Percentiles rank a stretch among this genome's conserved stretches.
Conservation (phyloP, 2,113 vertebrate genomes). For the Ceuthmochares aereus region DNA sequence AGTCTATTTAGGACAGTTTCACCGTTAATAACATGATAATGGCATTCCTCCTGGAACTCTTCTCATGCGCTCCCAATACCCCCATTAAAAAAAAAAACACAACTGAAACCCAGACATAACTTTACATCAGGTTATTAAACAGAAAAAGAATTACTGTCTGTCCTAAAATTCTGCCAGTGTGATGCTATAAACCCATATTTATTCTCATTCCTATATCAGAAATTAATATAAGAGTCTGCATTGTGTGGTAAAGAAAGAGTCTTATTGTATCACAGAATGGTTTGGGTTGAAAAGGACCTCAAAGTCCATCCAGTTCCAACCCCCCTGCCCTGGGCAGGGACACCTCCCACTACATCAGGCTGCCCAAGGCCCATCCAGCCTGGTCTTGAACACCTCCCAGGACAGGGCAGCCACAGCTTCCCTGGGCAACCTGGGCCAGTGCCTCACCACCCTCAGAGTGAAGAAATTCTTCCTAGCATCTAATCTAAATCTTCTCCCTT, state of each 20-base stretch:
- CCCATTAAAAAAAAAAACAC: not conserved
- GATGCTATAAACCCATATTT: not conserved
- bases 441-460: no score
- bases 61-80: not conserved
- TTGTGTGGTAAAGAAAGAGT: not conserved
- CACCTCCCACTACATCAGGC: no score
- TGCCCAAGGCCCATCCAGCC: no score
- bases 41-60: constrained; percentile 7
- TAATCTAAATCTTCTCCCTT: no score
- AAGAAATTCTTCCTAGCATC: no score
- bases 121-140: not conserved
- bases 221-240: not conserved
- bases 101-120: not conserved
- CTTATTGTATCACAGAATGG: not conserved
- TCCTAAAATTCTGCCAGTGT: not conserved
- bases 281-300: no score
- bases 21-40: constrained; percentile 37
- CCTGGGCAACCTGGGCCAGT: no score
- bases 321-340: no score
- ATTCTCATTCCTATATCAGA: not conserved
- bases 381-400: no score
- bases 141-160: not conserved
- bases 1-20: constrained; percentile 36
- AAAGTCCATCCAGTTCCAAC: no score
- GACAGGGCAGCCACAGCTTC: no score